phyloP scores from a whole-genome alignment of 2,797 vertebrate species.

The Enoplosus armatus region DNA sequence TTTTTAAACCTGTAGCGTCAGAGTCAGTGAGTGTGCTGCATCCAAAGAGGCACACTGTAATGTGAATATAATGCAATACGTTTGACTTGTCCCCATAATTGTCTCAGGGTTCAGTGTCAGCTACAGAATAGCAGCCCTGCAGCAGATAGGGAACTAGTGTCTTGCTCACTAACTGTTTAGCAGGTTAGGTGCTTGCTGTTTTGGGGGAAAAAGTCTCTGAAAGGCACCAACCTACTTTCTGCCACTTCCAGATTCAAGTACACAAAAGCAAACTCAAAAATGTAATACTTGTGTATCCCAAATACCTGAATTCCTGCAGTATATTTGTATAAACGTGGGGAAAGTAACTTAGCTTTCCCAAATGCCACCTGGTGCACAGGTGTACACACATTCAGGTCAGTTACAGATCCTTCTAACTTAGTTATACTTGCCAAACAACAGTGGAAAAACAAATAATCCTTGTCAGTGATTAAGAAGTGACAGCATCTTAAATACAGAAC shows the following conservation, averaged over 20 bases:
- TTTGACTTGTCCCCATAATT: not conserved
- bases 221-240: not conserved
- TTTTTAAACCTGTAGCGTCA: not conserved
- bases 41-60: not conserved
- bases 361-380: constrained; percentile 6
- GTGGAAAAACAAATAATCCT: not conserved
- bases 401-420: not conserved
- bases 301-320: not conserved
- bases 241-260: not conserved
- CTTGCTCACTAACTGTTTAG: not conserved
- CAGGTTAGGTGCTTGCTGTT: not conserved
- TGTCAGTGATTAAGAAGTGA: not conserved
- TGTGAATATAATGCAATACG: not conserved
- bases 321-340: not conserved
- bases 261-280: not conserved
- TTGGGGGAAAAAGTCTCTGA: not conserved
- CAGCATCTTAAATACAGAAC: not conserved
- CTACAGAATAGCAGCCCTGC: not conserved
- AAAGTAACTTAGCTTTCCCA: not conserved
- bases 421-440: constrained; percentile 8
- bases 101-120: not conserved
- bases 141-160: not conserved
- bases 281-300: not conserved
- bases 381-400: constrained; percentile 3
- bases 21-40: not conserved